Evolutionary conservation across 1,140 invertebrate genomes (phyloP), one percentile per base, ranked within the genome.

Genomic region (Zaprionus capensis): DNA sequence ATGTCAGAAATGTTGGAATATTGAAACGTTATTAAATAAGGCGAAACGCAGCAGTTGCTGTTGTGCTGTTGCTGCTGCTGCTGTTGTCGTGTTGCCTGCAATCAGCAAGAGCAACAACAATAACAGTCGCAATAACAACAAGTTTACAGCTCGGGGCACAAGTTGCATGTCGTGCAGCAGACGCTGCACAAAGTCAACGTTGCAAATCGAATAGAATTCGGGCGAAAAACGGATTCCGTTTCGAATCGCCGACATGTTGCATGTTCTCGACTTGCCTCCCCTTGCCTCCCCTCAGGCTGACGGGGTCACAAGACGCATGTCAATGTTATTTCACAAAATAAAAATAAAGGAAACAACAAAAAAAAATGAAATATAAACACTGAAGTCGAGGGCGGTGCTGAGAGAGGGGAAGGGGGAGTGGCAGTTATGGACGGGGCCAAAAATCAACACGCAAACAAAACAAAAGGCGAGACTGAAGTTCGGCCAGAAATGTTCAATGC

Each of bases 21-120:
- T 88, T 90, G 84, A 90, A 88, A 88, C 78, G 84, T 88, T 88
- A 88, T 87, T 87, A 78, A 87, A 87, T 87, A 90, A 90, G 78
- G 71, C 66, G 51, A 70, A 78, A 36, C 41, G 69, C 67, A 74
- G 61, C 63, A 61, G 57, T 65, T 77, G 69, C 63, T 68, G 82
- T 75, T 83, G 62, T 62, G 46, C 41, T 82, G 80, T 68, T 31
- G 61, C 41, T 82, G 80, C 72, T 81, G 53, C 63, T 72, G 64
- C 56, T 80, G 64, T 46, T 46, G 41, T 46, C 46, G 17, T 67
- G 64, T 44, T 66, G 58, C 57, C 67, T 70, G 80, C 59, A 46
- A 46, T 46, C 71, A 72, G 70, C 81, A 80, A 83, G 7, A 56
- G 59, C 70, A 76, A 63, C 58, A 57, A 49, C 31, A 49, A 61